Evolutionary conservation across 2,888 invertebrate species (phyloP).

Genomic region (Noctua pronuba): DNA sequence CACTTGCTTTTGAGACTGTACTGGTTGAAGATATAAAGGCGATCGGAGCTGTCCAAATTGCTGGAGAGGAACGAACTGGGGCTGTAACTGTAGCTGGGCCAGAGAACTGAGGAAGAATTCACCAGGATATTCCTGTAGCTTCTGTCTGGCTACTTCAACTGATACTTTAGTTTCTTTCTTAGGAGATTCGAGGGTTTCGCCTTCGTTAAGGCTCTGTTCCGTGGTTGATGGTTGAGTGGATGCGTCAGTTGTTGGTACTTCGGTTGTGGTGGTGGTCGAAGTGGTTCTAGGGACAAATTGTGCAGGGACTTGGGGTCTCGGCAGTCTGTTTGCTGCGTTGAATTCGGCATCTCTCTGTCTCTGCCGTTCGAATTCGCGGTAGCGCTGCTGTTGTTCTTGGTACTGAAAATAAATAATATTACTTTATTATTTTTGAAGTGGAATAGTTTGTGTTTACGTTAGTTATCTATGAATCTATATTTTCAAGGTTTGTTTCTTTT

Average conservation of each 20-base stretch:
- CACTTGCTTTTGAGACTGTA: constrained; percentile 76
- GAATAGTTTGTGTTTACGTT: not conserved
- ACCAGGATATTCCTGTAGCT: constrained; percentile 84
- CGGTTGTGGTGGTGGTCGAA: constrained; percentile 63
- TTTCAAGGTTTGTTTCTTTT: not conserved
- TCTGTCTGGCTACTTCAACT: constrained; percentile 85
- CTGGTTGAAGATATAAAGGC: constrained; percentile 75
- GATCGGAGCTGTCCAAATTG: constrained; percentile 75
- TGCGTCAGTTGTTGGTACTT: constrained; percentile 73
- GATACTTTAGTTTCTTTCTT: constrained; percentile 76
- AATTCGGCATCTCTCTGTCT: constrained; percentile 77
- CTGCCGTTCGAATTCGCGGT: constrained; percentile 82
- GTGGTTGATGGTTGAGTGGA: constrained; percentile 77
- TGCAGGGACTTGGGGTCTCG: constrained; percentile 76
- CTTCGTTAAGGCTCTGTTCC: constrained; percentile 78
- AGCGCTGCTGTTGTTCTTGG: constrained; percentile 82
- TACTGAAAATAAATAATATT: constrained; percentile 71
- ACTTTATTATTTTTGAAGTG: not conserved
- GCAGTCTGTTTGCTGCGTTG: constrained; percentile 71
- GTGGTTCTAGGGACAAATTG: constrained; percentile 78
- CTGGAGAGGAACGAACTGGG: constrained; percentile 79
- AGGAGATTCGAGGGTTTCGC: constrained; percentile 75
- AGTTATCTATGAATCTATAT: not conserved
- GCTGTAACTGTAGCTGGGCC: constrained; percentile 82
- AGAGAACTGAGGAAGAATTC: constrained; percentile 83